Evolutionary conservation across 2,797 vertebrate species (phyloP).

Genomic region (Microctenopoma lineatum): DNA sequence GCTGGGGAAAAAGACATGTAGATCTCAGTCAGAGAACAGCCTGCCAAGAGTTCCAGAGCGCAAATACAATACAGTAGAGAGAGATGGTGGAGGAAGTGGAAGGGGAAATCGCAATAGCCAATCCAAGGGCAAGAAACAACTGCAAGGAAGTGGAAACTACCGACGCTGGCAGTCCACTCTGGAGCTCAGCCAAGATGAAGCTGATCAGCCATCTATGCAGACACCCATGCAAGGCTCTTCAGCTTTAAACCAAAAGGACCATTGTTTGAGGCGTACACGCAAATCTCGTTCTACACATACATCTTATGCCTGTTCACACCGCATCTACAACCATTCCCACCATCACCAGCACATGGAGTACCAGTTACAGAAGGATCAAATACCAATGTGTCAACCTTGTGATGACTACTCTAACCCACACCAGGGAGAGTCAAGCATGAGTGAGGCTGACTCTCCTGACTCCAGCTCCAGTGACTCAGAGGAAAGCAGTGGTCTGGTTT

Average conservation of each 20-base stretch:
- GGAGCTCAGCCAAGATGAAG: slow-evolving; percentile 87
- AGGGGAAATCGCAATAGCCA: slow-evolving; percentile 63
- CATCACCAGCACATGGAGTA: slow-evolving; percentile 67
- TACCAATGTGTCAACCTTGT: slow-evolving; percentile 58
- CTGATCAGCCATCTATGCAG: slow-evolving; percentile 50
- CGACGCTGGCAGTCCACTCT: slow-evolving; percentile 84
- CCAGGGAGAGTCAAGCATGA: slow-evolving; percentile 86
- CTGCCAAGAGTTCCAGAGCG: slow-evolving; percentile 78
- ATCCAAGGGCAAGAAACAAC: slow-evolving; percentile 69
- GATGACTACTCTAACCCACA: slow-evolving; percentile 60
- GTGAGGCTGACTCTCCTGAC: slow-evolving; percentile 85
- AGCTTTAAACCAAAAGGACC: slow-evolving; percentile 50
- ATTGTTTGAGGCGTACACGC: slow-evolving; percentile 58
- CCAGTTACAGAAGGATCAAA: slow-evolving; percentile 67
- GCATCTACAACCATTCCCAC: slow-evolving; percentile 54
- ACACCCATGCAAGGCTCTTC: slow-evolving; percentile 31
- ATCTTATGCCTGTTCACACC: slow-evolving; percentile 54
- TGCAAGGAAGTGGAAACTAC: slow-evolving; percentile 56
- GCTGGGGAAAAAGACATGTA: slow-evolving; percentile 81
- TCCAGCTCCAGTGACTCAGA: slow-evolving; percentile 90
- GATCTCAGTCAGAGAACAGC: slow-evolving; percentile 89
- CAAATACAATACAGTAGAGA: slow-evolving; percentile 84
- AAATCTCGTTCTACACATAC: slow-evolving; percentile 59
- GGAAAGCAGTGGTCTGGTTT: slow-evolving; percentile 88
- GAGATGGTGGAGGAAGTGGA: slow-evolving; percentile 76